These are phyloP conservation scores for Cyclopterus lumpus DNA, from an alignment of 2,797 vertebrate species.

Conservation along the genomic window DNA sequence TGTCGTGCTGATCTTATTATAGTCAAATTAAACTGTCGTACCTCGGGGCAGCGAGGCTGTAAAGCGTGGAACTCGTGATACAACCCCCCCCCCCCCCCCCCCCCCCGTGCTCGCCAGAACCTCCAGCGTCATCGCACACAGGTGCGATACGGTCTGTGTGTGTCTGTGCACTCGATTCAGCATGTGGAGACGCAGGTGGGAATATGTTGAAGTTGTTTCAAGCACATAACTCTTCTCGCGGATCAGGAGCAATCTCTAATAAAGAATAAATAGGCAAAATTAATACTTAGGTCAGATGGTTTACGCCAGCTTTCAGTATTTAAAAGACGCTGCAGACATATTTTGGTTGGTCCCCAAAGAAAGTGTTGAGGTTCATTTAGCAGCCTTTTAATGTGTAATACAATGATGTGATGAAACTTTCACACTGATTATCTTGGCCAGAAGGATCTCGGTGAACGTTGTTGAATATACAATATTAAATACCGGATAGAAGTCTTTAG, in stretches of 20 bases:
- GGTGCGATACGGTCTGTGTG: slow-evolving; percentile 37
- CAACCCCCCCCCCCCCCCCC: too few species aligned
- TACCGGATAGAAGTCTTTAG: background rate
- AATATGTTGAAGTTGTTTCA: background rate
- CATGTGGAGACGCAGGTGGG: slow-evolving; percentile 14
- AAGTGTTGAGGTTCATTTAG: background rate
- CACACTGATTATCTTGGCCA: background rate
- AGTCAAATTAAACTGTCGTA: slow-evolving; percentile 69
- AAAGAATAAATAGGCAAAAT: background rate
- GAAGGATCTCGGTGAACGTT: background rate
- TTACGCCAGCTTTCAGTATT: background rate
- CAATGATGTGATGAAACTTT: background rate
- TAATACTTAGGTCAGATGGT: background rate
- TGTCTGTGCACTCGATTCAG: background rate
- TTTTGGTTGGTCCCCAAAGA: background rate
- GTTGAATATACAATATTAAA: background rate
- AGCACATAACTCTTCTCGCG: background rate
- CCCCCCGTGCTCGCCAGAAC: background rate
- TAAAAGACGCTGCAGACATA: background rate
- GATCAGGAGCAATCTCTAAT: background rate
- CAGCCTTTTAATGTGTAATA: background rate
- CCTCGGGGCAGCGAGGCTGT: slow-evolving; percentile 49
- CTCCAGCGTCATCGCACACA: slow-evolving; percentile 26
- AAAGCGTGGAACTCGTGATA: slow-evolving; percentile 53
- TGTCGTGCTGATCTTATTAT: slow-evolving; percentile 72